Evolutionary conservation across 2,113 vertebrate genomes (phyloP).

Genomic region (Elephantulus edwardii): DNA sequence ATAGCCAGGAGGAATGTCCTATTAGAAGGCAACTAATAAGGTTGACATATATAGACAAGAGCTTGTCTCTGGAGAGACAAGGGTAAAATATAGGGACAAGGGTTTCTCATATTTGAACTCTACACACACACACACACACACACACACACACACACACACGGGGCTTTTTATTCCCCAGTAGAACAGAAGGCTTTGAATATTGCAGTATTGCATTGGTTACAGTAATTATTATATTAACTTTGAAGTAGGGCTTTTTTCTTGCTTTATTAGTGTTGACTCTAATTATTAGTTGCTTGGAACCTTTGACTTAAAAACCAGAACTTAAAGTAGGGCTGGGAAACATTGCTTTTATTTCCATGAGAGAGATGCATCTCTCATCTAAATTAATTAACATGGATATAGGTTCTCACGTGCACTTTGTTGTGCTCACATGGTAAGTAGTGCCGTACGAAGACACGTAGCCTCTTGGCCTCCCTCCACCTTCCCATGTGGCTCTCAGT

Average conservation of each 20-base stretch:
- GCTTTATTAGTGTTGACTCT: not conserved
- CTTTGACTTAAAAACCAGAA: not conserved
- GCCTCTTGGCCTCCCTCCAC: not conserved
- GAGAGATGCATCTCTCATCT: not conserved
- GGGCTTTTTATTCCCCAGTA: no score
- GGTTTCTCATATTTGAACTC: no score
- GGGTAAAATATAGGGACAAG: no score
- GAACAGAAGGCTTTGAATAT: not conserved
- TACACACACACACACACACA: no score
- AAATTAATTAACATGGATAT: not conserved
- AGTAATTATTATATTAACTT: not conserved
- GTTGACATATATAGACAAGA: no score
- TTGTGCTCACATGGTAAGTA: not conserved
- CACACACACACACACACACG: no score
- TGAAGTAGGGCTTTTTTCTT: slow-evolving; percentile 3
- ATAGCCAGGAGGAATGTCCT: not conserved
- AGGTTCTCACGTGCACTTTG: not conserved
- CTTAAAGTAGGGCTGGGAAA: not conserved
- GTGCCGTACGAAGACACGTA: fast-evolving
- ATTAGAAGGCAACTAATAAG: not conserved
- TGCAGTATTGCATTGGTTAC: not conserved
- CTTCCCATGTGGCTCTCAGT: not conserved
- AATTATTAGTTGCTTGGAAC: not conserved
- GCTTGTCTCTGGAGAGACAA: no score
- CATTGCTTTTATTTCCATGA: not conserved